These are phyloP conservation scores for Sphaeramia orbicularis DNA, from an alignment of 2,797 vertebrate species.

Conservation along the genomic window DNA sequence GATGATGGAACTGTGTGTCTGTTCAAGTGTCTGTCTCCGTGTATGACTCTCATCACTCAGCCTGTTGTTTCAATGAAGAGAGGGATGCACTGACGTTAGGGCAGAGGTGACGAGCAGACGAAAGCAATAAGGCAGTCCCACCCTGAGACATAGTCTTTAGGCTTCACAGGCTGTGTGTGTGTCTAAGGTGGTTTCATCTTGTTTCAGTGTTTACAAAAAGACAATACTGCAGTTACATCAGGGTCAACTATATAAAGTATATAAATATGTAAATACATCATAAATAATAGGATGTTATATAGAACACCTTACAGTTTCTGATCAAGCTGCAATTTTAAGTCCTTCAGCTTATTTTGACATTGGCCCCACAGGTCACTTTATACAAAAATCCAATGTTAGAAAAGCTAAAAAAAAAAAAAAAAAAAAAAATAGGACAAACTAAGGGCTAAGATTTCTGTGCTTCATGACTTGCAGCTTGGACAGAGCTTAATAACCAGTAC, in stretches of 20 bases:
- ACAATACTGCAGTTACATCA: slow-evolving; percentile 78
- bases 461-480: slow-evolving; percentile 56
- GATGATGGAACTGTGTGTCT: slow-evolving; percentile 51
- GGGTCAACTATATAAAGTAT: slow-evolving; percentile 76
- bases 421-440: background rate
- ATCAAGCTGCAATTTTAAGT: slow-evolving; percentile 55
- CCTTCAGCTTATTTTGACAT: slow-evolving; percentile 36
- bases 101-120: slow-evolving; percentile 19
- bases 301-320: slow-evolving; percentile 54
- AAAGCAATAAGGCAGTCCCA: slow-evolving; percentile 58
- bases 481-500: slow-evolving; percentile 33
- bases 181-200: slow-evolving; percentile 34
- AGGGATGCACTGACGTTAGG: slow-evolving; percentile 53
- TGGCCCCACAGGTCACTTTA: slow-evolving; percentile 38
- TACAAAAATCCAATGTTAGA: slow-evolving; percentile 27
- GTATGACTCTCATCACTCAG: slow-evolving; percentile 38
- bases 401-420: background rate
- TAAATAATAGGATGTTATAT: slow-evolving; percentile 49
- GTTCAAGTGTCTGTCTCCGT: slow-evolving; percentile 15
- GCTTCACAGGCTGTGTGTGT: slow-evolving; percentile 63
- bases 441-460: slow-evolving; percentile 11
- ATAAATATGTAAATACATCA: slow-evolving; percentile 79
- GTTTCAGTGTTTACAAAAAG: slow-evolving; percentile 68
- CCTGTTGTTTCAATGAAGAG: slow-evolving; percentile 74
- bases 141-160: slow-evolving; percentile 68